Conservation (phyloP, 2,797 vertebrate species). For the Hippoglossus hippoglossus region DNA sequence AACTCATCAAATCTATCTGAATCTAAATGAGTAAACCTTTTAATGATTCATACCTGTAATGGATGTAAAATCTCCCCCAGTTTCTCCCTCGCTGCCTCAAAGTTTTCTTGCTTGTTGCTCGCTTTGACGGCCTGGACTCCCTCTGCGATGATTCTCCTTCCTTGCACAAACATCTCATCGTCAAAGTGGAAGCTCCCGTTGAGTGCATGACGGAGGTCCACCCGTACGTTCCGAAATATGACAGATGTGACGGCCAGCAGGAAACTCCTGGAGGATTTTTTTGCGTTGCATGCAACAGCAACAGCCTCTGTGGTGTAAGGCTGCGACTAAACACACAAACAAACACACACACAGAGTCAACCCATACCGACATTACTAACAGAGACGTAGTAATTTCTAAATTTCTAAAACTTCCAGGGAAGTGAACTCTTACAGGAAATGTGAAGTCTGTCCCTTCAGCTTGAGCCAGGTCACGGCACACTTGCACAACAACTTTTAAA, state of each 20-base stretch:
- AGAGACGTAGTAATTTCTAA: not conserved
- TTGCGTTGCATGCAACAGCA: slow-evolving; percentile 47
- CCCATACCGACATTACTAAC: not conserved
- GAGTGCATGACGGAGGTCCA: slow-evolving; percentile 54
- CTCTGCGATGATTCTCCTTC: slow-evolving; percentile 69
- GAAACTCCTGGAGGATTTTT: slow-evolving; percentile 56
- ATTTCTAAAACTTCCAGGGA: rapidly evolving
- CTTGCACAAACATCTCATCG: slow-evolving; percentile 62
- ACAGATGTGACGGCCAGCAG: slow-evolving; percentile 39
- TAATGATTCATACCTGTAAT: slow-evolving; percentile 71
- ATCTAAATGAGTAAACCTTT: not conserved
- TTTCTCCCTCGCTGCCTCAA: slow-evolving; percentile 57
- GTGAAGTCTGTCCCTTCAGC: slow-evolving; percentile 64
- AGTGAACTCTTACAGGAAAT: slow-evolving; percentile 58
- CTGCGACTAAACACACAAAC: slow-evolving; percentile 25
- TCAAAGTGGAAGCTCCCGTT: slow-evolving; percentile 77
- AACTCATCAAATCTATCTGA: not conserved
- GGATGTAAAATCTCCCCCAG: slow-evolving; percentile 78
- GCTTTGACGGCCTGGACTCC: slow-evolving; percentile 67
- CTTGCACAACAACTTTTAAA: slow-evolving; percentile 62
- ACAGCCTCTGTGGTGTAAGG: slow-evolving; percentile 52
- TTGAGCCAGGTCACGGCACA: slow-evolving; percentile 62
- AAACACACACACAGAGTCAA: not conserved
- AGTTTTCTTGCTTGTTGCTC: slow-evolving; percentile 59
- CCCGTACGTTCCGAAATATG: slow-evolving; percentile 49